Evolutionary conservation across 2,797 vertebrate species (phyloP).

Genomic region (Calcarius lapponicus): DNA sequence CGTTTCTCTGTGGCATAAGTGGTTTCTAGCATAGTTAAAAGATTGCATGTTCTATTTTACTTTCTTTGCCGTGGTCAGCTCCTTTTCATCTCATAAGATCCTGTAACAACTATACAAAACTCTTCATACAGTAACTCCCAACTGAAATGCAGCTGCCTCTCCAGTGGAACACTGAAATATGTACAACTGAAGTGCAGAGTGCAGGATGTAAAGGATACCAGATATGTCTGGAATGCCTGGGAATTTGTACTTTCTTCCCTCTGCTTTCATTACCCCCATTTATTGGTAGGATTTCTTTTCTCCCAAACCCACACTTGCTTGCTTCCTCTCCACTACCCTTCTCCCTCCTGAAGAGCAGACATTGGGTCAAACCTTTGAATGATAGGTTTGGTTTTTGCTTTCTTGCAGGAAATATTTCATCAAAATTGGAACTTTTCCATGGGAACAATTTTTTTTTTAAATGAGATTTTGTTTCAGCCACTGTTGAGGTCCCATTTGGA

Average conservation of each 20-base stretch:
- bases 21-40: conserved; percentile 51
- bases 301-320: neutral
- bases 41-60: conserved; percentile 34
- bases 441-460: neutral
- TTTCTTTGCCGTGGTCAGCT: conserved; percentile 38
- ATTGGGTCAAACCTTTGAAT: neutral
- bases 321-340: neutral
- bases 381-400: neutral
- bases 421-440: neutral
- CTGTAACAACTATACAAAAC: conserved; percentile 19
- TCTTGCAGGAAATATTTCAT: conserved; percentile 10
- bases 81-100: conserved; percentile 39
- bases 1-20: conserved; percentile 18
- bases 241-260: conserved; percentile 40
- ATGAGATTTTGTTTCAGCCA: neutral
- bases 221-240: conserved; percentile 60
- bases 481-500: neutral
- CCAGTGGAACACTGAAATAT: neutral
- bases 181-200: neutral
- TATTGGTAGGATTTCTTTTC: conserved; percentile 8
- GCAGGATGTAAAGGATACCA: conserved; percentile 53
- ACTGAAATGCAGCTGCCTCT: conserved; percentile 49
- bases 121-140: conserved; percentile 11
- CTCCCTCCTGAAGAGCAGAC: neutral
- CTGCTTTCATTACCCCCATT: conserved; percentile 5